Base-by-base conservation (phyloP, 2,888 invertebrate species). In the Andrena flavipes region DNA sequence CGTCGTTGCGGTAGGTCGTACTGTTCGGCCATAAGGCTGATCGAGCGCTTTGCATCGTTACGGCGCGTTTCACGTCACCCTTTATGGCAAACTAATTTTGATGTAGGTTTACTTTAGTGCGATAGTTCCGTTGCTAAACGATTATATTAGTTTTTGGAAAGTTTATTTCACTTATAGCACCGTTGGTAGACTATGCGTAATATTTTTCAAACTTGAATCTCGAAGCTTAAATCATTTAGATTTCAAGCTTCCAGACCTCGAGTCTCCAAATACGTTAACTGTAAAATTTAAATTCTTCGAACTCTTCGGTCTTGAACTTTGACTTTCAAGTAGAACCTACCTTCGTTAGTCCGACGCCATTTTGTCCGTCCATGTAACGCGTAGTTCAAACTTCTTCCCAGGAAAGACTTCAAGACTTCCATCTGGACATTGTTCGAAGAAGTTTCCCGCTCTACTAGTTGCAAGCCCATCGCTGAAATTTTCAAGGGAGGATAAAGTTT, bases 1-100 rank as follows among this genome's bases (percentile, higher is more conserved):
- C 82, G 86, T 82, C 85, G 80, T 91, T 91, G 87, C 80, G 86
- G 87, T 88, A 90, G 87, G 86, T 90, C 87, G 54, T 84, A 84
- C 73, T 83, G 84, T 84, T 86, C 82, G 64, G 74, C 64, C 62
- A 64, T 67, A 74, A 71, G 78, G 56, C 77, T 65, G 76, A 77
- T 87, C 76, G 76, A 76, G 82, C 83, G 74, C 73, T 86, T 84
- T 81, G 65, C 71, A 80, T 79, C 80, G 86, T 80, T 87, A 76
- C 42, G 60, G 54, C 60, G 42, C 70, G 74, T 76, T 87, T 51
- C 67, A 42, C 54, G 59, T 67, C 56, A 49, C 33, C 59, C 16
- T 81, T 20, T 29, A 64, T 23, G 64, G 63, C 60, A 54, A 81
- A 76, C 69, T 72, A 80, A 82, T 70, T 69, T 56, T n/a, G 68